Evolutionary conservation across 1,140 invertebrate species (phyloP).

Genomic region (Pollicipes pollicipes): DNA sequence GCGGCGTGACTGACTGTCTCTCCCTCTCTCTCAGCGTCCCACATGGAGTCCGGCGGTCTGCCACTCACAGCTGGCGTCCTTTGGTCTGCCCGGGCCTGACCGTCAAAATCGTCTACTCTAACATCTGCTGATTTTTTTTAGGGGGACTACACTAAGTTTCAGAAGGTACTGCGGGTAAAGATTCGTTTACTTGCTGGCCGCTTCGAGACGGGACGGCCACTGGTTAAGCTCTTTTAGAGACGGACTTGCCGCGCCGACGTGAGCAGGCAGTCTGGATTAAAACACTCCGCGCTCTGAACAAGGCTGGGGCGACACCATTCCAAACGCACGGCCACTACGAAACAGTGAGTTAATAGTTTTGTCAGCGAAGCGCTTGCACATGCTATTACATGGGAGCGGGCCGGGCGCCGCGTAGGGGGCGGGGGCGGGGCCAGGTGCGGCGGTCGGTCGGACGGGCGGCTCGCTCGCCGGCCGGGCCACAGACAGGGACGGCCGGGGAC

Average conservation of each 20-base stretch:
- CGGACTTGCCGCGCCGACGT: not conserved
- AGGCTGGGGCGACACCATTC: not conserved
- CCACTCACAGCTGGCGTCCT: not conserved
- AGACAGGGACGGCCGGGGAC: no score
- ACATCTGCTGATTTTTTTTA: not conserved
- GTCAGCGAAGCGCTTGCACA: constrained; percentile 1
- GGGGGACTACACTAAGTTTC: no score
- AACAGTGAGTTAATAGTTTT: constrained; percentile 1
- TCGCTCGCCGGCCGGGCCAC: no score
- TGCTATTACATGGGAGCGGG: not conserved
- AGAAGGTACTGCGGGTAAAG: not conserved
- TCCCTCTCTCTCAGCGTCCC: not conserved
- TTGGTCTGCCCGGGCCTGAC: not conserved
- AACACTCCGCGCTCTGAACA: not conserved
- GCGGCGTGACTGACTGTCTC: not conserved
- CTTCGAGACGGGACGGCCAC: no score
- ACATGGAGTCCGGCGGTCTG: no score
- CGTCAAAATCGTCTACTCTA: not conserved
- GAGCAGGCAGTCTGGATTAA: not conserved
- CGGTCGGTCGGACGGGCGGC: no score
- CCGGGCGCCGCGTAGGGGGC: no score
- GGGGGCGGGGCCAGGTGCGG: not conserved
- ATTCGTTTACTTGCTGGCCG: not conserved
- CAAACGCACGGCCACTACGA: not conserved
- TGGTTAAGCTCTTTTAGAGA: not conserved